These are phyloP conservation scores for Subacronicta megacephala DNA, from an alignment of 2,888 invertebrate genomes.

Conservation along the genomic window DNA sequence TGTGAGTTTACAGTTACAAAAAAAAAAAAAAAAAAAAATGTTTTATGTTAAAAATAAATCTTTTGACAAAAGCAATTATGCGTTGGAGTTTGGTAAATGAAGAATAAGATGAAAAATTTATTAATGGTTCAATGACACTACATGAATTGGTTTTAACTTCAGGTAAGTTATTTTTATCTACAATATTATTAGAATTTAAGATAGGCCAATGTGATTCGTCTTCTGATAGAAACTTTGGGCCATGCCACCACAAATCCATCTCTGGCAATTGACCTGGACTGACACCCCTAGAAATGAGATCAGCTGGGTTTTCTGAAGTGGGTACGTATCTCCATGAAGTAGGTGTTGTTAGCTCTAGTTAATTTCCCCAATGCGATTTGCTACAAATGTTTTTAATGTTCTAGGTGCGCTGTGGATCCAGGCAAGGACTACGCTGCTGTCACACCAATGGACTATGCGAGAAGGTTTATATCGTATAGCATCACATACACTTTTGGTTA, in stretches of 20 bases:
- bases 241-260: neutral
- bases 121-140: neutral
- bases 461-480: neutral
- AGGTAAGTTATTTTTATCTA: neutral
- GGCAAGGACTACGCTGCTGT: neutral
- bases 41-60: conserved; percentile 1
- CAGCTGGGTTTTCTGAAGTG: neutral
- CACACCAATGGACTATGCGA: neutral
- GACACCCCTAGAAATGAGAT: conserved; percentile 4
- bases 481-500: neutral
- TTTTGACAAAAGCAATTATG: neutral
- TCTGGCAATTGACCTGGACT: neutral
- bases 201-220: neutral
- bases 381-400: conserved; percentile 2
- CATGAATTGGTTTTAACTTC: neutral
- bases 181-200: neutral
- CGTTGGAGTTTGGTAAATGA: conserved; percentile 3
- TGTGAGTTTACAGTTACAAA: neutral
- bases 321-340: conserved; percentile 4
- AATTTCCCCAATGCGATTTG: conserved; percentile 5
- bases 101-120: neutral
- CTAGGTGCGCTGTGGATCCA: neutral
- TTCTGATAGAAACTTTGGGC: neutral
- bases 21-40: too few species aligned
- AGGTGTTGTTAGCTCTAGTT: neutral